Evolutionary conservation across 2,797 vertebrate species (phyloP), one percentile per base, ranked within the genome.

Genomic region (Poeciliopsis paucimaculata): DNA sequence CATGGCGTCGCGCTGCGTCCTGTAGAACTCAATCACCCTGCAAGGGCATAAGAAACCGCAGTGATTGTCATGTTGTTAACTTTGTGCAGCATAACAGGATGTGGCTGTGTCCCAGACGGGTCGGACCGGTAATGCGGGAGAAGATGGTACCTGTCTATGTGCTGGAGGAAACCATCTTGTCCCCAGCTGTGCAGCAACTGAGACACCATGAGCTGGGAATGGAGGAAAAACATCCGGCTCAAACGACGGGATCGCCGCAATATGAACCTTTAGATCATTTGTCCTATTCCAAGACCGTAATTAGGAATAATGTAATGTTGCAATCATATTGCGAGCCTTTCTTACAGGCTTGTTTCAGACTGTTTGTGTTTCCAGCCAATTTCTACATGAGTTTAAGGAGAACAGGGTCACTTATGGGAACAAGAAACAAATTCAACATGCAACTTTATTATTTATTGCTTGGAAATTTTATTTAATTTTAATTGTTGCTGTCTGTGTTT

Each of bases 141-240:
- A 31, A 72, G 1, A 10, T 77, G 12, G 13, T 95, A 99, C 98
- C 96, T 91, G n/a, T 98, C 95, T 77, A 95, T 76, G 6, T 99
- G 97, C 62, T 95, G 95, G 87, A 98, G 91, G 90, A 99, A 99
- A 46, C 98, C 98, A 0, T 97, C 95, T 86, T 96, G 92, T 81
- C 97, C 97, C 98, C 98, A 99, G 4, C 92, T 93, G 55, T 98
- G 94, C 84, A 99, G 92, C 84, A 99, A 93, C 87, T 98, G 95
- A 73, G 92, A 94, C 86, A 97, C 86, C 94, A 99, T 93, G 76
- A 98, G 89, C 98, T 99, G 88, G 64, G 73, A 71, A 71, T 68
- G 45, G 78, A 70, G 68, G 28, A 41, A 80, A 28, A n/a, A 68
- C 0, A 39, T 26, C 26, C 7, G 47, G 13, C 46, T 83, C 77